Conservation (phyloP, 2,113 vertebrate species). For the Illadopsis cleaveri region DNA sequence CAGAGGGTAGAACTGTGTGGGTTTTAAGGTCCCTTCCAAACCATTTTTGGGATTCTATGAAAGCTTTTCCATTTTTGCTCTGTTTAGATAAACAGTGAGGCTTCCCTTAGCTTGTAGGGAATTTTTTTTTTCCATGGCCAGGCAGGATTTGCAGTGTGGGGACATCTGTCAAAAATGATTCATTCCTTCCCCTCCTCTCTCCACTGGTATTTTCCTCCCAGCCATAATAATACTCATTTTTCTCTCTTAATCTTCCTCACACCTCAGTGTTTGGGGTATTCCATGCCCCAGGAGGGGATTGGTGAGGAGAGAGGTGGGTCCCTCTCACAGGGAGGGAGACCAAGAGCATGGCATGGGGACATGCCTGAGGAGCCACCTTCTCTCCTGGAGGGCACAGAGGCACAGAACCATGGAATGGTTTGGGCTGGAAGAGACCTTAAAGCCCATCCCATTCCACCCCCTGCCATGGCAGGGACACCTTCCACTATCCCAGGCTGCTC, state of each 20-base stretch:
- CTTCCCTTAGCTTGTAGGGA: not conserved
- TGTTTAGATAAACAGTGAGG: not conserved
- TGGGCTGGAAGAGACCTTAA: not conserved
- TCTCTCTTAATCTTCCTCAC: not conserved
- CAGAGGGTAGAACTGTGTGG: not conserved
- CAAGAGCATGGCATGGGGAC: fast-evolving
- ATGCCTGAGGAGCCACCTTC: not conserved
- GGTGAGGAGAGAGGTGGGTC: not conserved
- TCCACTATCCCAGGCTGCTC: fast-evolving
- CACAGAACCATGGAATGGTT: no score
- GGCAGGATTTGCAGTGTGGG: not conserved
- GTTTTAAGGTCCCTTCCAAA: not conserved
- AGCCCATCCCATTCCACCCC: fast-evolving
- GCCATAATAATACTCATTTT: not conserved
- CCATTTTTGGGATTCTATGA: not conserved
- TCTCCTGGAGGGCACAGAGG: not conserved
- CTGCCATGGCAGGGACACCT: not conserved
- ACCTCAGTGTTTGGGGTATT: not conserved
- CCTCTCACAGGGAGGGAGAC: not conserved
- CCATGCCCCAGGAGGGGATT: not conserved
- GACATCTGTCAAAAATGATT: conserved; percentile 30
- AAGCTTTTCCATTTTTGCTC: not conserved
- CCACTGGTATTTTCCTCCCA: not conserved
- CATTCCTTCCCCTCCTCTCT: not conserved
- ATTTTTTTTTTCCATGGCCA: not conserved